Evolutionary conservation across 64 coral and sea anemone genomes (phyloP).

Genomic region (Platygyra sinensis): DNA sequence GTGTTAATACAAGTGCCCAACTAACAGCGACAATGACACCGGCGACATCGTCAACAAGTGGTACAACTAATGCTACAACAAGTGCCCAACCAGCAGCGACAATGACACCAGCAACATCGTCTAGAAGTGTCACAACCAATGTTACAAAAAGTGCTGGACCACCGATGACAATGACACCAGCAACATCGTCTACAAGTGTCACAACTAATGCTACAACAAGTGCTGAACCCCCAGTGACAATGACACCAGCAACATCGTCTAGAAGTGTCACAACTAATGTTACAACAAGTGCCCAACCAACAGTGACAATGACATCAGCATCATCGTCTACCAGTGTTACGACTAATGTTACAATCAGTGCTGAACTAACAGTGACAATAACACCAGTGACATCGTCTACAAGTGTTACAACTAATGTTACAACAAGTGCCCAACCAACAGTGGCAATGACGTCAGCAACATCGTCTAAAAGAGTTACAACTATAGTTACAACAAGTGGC

Average conservation of each 20-base stretch:
- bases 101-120: too few relatives aligned
- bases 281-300: neutral
- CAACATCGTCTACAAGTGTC: neutral
- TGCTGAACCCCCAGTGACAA: neutral
- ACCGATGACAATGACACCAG: neutral
- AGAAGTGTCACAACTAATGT: too few relatives aligned
- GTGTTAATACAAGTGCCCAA: neutral
- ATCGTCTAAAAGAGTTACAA: too few relatives aligned
- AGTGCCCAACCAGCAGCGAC: too few relatives aligned
- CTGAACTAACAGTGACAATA: neutral
- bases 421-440: too few relatives aligned
- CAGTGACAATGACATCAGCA: neutral
- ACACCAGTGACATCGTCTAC: neutral
- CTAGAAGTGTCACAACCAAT: too few relatives aligned
- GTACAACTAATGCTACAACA: too few relatives aligned
- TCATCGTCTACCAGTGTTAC: neutral
- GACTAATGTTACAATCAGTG: neutral
- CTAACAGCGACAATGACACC: too few relatives aligned
- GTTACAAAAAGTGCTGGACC: neutral
- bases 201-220: neutral
- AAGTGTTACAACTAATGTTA: neutral
- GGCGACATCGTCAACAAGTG: too few relatives aligned
- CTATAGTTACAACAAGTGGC: neutral
- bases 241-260: neutral
- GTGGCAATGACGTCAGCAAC: too few relatives aligned